Conservation (phyloP, 2,113 vertebrate species). For the Colaptes auratus region DNA sequence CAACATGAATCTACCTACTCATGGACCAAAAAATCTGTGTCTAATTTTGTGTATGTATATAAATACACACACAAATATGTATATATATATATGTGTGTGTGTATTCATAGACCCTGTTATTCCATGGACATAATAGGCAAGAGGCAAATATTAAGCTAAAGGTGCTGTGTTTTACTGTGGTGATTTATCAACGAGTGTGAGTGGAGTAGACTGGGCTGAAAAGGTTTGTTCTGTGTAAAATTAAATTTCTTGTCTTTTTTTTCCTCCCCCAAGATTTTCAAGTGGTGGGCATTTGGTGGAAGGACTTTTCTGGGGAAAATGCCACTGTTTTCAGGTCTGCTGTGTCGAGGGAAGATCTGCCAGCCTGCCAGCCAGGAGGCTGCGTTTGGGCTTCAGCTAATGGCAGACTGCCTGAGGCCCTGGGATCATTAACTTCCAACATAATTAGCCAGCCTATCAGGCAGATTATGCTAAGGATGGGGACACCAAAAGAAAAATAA, state of each 20-base stretch:
- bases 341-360: background rate
- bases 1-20: conserved; percentile 26
- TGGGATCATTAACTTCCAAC: conserved; percentile 9
- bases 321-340: background rate
- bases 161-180: background rate
- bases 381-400: background rate
- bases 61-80: accelerated
- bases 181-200: background rate
- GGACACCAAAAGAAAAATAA: background rate
- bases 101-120: background rate
- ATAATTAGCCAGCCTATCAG: conserved; percentile 35
- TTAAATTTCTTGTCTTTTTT: background rate
- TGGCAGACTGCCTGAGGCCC: conserved; percentile 7
- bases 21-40: background rate
- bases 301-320: background rate
- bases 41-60: background rate
- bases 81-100: background rate
- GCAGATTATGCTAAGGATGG: background rate
- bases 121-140: background rate
- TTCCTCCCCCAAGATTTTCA: too few relatives aligned
- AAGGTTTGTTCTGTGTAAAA: background rate
- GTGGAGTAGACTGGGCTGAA: too few relatives aligned
- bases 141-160: background rate
- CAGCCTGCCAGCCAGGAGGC: background rate
- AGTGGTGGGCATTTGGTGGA: background rate